Evolutionary conservation across 2,888 invertebrate genomes (phyloP).

Genomic region (Drosophila meridionalis): DNA sequence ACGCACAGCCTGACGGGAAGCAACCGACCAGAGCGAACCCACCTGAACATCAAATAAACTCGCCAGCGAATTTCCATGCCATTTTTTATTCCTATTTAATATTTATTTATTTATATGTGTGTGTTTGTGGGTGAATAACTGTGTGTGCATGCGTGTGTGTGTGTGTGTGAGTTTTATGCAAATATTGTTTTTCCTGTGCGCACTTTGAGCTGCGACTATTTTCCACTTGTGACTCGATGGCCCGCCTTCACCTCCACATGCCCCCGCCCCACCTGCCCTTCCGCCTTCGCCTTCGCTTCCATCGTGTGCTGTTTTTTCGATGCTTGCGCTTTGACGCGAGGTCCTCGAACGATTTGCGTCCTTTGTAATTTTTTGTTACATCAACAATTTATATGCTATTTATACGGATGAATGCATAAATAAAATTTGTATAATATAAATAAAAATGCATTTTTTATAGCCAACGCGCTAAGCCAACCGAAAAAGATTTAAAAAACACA

Average conservation of each 20-base stretch:
- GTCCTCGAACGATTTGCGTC: conserved; percentile 35
- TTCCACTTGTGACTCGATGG: conserved; percentile 41
- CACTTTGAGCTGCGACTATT: conserved; percentile 49
- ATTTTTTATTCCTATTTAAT: conserved; percentile 62
- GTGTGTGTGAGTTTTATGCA: conserved; percentile 53
- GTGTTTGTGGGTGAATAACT: conserved; percentile 10
- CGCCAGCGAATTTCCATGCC: conserved; percentile 58
- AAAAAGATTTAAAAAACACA: conserved; percentile 35
- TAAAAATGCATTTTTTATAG: conserved; percentile 67
- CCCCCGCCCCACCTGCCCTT: conserved; percentile 8
- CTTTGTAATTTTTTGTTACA: conserved; percentile 45
- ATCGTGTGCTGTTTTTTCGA: conserved; percentile 18
- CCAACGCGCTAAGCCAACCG: conserved; percentile 5
- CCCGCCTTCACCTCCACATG: conserved; percentile 10
- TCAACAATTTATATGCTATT: conserved; percentile 58
- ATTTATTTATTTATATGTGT: conserved; percentile 55
- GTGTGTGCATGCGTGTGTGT: conserved; percentile 20
- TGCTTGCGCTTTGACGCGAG: conserved; percentile 36
- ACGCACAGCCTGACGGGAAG: conserved; percentile 29
- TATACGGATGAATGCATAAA: conserved; percentile 74
- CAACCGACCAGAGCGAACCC: conserved; percentile 6
- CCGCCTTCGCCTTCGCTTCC: conserved; percentile 1
- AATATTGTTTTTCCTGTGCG: conserved; percentile 53
- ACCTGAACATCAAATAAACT: conserved; percentile 41
- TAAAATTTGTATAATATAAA: conserved; percentile 65